Percentiles rank a stretch among this genome's conserved stretches.
Conservation (phyloP, 2,797 vertebrate genomes). For the Staurois parvus region DNA sequence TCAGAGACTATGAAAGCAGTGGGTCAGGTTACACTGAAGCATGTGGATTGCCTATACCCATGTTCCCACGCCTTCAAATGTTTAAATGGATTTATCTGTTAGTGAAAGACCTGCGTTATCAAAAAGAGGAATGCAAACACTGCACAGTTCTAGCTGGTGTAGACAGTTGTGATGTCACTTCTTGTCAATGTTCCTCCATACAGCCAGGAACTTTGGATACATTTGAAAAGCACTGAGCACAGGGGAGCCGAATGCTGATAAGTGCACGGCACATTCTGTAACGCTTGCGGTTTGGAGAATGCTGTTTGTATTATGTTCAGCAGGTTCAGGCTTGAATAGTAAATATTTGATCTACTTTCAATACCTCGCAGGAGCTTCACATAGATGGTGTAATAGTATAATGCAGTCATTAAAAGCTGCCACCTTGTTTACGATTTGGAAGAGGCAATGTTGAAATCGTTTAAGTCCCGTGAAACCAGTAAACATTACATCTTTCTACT, state of each 20-base stretch:
- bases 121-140: conserved; percentile 50
- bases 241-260: conserved; percentile 16
- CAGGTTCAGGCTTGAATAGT: conserved; percentile 48
- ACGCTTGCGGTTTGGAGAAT: conserved; percentile 27
- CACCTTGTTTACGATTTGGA: not conserved
- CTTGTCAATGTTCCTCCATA: conserved; percentile 27
- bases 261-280: conserved; percentile 16
- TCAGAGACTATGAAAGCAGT: conserved; percentile 19
- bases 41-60: conserved; percentile 20
- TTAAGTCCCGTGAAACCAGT: not conserved
- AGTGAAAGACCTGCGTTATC: conserved; percentile 30
- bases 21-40: conserved; percentile 26
- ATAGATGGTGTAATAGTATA: not conserved
- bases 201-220: conserved; percentile 1
- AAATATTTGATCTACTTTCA: conserved; percentile 48
- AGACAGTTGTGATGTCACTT: conserved; percentile 41
- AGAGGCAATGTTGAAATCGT: not conserved
- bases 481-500: no score
- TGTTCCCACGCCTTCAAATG: conserved; percentile 55
- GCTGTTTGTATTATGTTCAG: conserved; percentile 24
- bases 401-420: not conserved
- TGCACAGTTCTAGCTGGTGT: conserved; percentile 13
- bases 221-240: not conserved
- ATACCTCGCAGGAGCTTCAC: conserved; percentile 1
- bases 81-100: conserved; percentile 47